Conservation (phyloP, 2,888 invertebrate species). For the Calephelis perditalis region DNA sequence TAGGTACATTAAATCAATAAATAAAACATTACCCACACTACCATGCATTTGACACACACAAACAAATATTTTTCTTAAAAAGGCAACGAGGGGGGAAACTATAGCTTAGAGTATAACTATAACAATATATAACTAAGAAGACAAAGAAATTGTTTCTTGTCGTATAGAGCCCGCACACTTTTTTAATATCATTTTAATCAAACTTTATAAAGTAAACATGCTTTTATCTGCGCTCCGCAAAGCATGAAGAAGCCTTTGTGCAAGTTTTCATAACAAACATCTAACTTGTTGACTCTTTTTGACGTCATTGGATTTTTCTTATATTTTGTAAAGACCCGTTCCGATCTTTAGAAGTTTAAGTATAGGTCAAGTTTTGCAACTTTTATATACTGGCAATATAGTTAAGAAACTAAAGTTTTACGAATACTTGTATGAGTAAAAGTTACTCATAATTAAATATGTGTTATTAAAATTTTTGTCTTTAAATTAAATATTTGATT, state of each 20-base stretch:
- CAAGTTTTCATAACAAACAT: conserved; percentile 5
- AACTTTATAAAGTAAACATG: background rate
- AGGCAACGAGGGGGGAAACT: background rate
- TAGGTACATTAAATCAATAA: fast-evolving
- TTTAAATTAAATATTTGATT: no score
- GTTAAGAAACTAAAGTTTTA: no score
- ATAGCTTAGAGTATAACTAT: no score
- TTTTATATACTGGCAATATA: no score
- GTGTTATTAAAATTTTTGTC: no score
- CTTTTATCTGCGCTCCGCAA: background rate
- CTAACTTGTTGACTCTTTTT: conserved; percentile 1
- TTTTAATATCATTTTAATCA: conserved; percentile 2
- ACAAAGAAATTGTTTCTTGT: background rate
- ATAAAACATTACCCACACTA: no score
- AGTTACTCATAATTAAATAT: no score
- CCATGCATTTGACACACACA: no score
- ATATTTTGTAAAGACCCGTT: background rate
- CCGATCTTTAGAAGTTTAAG: background rate
- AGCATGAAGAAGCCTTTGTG: conserved; percentile 5
- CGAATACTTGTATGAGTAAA: no score
- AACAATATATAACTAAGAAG: background rate
- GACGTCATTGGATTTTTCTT: background rate
- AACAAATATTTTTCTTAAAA: background rate
- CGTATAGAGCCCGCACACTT: background rate
- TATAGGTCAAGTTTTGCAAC: background rate